Percentiles rank a stretch among this genome's conserved stretches.
These are phyloP conservation scores for Heteropelma amictum DNA, from an alignment of 2,888 invertebrate species.

Conservation along the genomic window DNA sequence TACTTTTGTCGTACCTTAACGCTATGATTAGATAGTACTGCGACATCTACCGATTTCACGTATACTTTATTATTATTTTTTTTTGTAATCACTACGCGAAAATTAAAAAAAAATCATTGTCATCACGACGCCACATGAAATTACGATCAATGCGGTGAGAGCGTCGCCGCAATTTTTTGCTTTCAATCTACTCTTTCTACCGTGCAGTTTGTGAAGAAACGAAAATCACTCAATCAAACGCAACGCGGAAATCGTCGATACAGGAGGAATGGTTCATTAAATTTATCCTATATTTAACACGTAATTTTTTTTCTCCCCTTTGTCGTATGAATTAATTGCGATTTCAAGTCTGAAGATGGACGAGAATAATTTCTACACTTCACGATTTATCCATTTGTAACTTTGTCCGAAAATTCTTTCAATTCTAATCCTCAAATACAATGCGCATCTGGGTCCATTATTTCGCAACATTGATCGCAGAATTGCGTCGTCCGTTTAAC, in stretches of 20 bases:
- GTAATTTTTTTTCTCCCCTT: neutral
- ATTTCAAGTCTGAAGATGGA: conserved; percentile 7
- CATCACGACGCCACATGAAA: conserved; percentile 6
- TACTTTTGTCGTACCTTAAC: conserved; percentile 49
- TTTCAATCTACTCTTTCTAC: conserved; percentile 26
- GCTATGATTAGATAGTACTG: conserved; percentile 53
- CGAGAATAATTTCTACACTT: conserved; percentile 35
- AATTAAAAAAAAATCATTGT: conserved; percentile 16
- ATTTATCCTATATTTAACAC: conserved; percentile 41
- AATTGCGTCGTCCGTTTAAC: neutral
- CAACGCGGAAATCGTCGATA: conserved; percentile 38
- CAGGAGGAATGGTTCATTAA: conserved; percentile 46
- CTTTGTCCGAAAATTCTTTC: neutral
- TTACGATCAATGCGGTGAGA: conserved; percentile 6
- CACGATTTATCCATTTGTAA: neutral
- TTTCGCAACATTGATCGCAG: neutral
- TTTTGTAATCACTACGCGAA: conserved; percentile 18
- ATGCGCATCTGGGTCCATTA: neutral
- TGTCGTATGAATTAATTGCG: conserved; percentile 9
- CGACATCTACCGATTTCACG: conserved; percentile 37
- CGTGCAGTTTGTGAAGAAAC: conserved; percentile 37
- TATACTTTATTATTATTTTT: conserved; percentile 29
- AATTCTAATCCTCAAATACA: neutral
- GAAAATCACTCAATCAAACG: conserved; percentile 15
- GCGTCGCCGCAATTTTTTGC: conserved; percentile 16